Evolutionary conservation across 2,113 vertebrate species (phyloP), one percentile per base, ranked within the genome.

Genomic region (Pseudorhombus dupliciocellatus): DNA sequence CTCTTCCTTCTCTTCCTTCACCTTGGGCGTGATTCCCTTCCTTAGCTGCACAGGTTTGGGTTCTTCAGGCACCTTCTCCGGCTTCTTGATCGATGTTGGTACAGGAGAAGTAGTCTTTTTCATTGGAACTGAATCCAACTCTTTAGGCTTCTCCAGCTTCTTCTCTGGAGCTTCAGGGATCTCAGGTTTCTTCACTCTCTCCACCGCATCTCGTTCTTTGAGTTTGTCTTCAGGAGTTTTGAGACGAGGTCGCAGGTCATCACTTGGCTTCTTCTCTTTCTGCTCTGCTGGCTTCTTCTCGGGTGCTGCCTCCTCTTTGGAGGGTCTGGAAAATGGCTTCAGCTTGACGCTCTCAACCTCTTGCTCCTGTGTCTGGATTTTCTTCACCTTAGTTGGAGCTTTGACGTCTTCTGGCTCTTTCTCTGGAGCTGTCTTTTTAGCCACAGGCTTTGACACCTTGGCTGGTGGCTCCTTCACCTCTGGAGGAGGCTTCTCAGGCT

Each of bases 241-340:
- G 7, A 54, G 71, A 44, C 28, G 83, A 7, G 51, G 79, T 2
- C 10, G 78, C 21, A 82, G 66, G 18, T 86, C 77, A 70, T 87
- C 80, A 0, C 1, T 18, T 14, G 88, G 68, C 60, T 89, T 87
- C 77, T 22, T 79, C 7, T 75, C 84, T 57, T 87, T 88, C 48
- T 90, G 90, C 74, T 93, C 91, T 86, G 88, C 88, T 71, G 93
- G 92, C 77, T 87, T 88, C 60, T 88, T 89, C 31, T 87, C 77
- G 9, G 81, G 79, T 31, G 86, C 80, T 52, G 46, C 91, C 75
- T 92, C 93, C 57, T 94, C 93, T 92, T 95, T 94, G 48, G 94
- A 68, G 24, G 84, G 80, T 21, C 66, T 91, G 16, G 84, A 57
- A 60, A 93, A 83, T 12, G 94, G 90, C 30, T 94, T 94, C 26